Evolutionary conservation across 2,888 invertebrate genomes (phyloP), one percentile per base, ranked within the genome.

Genomic region (Parapristionchus giblindavisi): DNA sequence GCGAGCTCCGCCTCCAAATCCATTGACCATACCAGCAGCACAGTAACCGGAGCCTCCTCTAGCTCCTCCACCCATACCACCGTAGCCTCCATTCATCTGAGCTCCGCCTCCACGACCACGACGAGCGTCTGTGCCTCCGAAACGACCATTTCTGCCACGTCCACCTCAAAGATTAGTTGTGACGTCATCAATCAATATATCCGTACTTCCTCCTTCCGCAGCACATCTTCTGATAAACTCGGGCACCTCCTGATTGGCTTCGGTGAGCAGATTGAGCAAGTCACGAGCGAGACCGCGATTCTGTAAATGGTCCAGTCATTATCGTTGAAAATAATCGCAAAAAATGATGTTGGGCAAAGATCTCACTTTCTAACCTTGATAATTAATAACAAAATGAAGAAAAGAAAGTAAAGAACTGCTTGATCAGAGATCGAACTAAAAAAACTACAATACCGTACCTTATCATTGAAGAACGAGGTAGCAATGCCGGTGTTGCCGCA

Each of bases 401-500:
- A n/a, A n/a, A n/a, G n/a, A n/a, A n/a, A n/a, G n/a, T n/a, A n/a
- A n/a, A n/a, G n/a, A n/a, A n/a, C n/a, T n/a, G n/a, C n/a, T n/a
- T n/a, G n/a, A n/a, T n/a, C n/a, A n/a, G n/a, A n/a, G n/a, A n/a
- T n/a, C n/a, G n/a, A n/a, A n/a, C n/a, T n/a, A n/a, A n/a, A n/a
- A n/a, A n/a, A n/a, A n/a, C n/a, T n/a, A n/a, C n/a, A n/a, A n/a
- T 2, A 36, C 3, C 43, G 17, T 43, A 78, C 79, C 76, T 83
- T 80, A 52, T 82, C 81, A 52, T 79, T 80, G 80, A 83, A 81
- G 77, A 83, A 83, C 40, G 82, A 81, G 2, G 82, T 82, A 56
- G 83, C 81, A 8, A 75, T 78, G 75, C 83, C 83, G 17, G 75
- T 61, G 58, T 83, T 83, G 75, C 83, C 83, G 36, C 81, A 81